Evolutionary conservation across 2,113 vertebrate genomes (phyloP).

Genomic region (Lasiurus borealis): DNA sequence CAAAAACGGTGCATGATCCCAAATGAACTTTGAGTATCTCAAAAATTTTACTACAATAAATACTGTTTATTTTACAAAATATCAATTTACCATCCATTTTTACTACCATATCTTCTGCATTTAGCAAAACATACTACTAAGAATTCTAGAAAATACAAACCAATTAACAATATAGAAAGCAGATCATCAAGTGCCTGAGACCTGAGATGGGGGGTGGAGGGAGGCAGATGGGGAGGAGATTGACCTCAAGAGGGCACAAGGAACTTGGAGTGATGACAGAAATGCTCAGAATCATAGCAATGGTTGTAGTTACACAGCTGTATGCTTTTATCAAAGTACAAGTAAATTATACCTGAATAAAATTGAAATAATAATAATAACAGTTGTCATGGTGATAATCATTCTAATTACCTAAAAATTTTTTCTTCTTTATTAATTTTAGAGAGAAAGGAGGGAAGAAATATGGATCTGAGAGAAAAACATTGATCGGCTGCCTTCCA

Average conservation of each 20-base stretch:
- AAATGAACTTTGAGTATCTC: constrained; percentile 25
- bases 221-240: rapidly evolving
- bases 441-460: too few species aligned
- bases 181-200: neutral
- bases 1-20: neutral
- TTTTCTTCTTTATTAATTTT: neutral
- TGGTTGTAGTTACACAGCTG: neutral
- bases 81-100: constrained; percentile 36
- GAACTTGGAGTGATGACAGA: constrained; percentile 2
- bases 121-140: constrained; percentile 36
- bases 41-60: constrained; percentile 51
- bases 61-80: constrained; percentile 22
- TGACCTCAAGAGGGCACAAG: neutral
- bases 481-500: too few species aligned
- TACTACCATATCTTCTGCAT: constrained; percentile 4
- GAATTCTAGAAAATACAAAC: constrained; percentile 46
- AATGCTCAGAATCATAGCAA: constrained; percentile 4
- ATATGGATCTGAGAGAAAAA: too few species aligned
- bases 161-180: constrained; percentile 15
- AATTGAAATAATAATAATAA: neutral
- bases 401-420: constrained; percentile 23
- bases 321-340: constrained; percentile 15
- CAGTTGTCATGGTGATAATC: neutral
- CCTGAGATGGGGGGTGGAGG: neutral
- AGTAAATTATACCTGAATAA: constrained; percentile 43